A percentile compares a stretch with the other conserved stretches of the same genome.
Evolutionary conservation across 2,888 invertebrate genomes (phyloP).

Genomic region (Pardosa pseudoannulata): DNA sequence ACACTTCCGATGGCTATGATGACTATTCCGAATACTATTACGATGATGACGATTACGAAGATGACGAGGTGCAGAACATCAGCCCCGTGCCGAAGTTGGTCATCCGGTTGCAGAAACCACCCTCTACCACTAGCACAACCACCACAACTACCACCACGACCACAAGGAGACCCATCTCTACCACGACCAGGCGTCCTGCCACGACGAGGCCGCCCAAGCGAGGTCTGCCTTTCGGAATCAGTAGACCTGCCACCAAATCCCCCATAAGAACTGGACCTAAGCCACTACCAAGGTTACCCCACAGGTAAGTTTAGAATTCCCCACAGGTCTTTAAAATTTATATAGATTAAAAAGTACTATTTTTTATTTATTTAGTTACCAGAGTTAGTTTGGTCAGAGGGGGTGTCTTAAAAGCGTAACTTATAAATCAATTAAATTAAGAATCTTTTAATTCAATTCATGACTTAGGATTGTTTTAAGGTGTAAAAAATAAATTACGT

Average conservation of each 20-base stretch:
- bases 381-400: no score
- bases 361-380: no score
- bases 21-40: slow-evolving; percentile 65
- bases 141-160: slow-evolving; percentile 47
- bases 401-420: no score
- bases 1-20: slow-evolving; percentile 25
- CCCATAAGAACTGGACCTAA: slow-evolving; percentile 48
- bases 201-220: slow-evolving; percentile 54
- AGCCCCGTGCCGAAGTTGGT: slow-evolving; percentile 52
- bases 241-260: slow-evolving; percentile 56
- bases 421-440: no score
- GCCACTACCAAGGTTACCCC: slow-evolving; percentile 48
- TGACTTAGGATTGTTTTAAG: no score
- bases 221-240: slow-evolving; percentile 53
- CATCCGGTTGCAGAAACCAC: slow-evolving; percentile 53
- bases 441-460: no score
- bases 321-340: no score
- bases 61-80: slow-evolving; percentile 45
- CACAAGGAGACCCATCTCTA: background rate
- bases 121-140: slow-evolving; percentile 33
- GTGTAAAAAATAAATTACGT: no score
- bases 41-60: slow-evolving; percentile 60
- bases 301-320: slow-evolving; percentile 38
- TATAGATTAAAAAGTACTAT: no score
- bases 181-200: slow-evolving; percentile 31